A percentile compares a stretch with the other conserved stretches of the same genome.
phyloP scores from a whole-genome alignment of 2,113 vertebrate species.

The Archilochus colubris region DNA sequence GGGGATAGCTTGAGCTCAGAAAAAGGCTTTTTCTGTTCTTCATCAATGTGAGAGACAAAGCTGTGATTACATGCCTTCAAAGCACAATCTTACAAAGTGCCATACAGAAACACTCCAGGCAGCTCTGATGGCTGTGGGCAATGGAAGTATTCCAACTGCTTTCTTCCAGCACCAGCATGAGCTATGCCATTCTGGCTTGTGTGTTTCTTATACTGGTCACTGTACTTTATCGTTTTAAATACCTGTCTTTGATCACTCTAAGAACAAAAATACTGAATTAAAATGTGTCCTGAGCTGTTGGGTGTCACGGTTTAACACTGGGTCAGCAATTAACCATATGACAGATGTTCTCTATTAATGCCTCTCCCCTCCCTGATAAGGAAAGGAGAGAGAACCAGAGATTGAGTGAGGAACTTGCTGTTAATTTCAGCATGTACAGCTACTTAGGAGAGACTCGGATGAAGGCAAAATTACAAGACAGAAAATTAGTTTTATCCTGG shows the following conservation, averaged over 20 bases:
- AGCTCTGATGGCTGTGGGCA: fast-evolving
- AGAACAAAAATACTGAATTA: background rate
- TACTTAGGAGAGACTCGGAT: too few relatives aligned
- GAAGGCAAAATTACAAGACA: too few relatives aligned
- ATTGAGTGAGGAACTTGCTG: too few relatives aligned
- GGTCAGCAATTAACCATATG: too few relatives aligned
- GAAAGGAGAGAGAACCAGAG: too few relatives aligned
- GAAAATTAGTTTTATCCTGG: too few relatives aligned
- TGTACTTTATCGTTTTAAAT: background rate
- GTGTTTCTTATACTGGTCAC: background rate
- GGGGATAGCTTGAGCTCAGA: background rate
- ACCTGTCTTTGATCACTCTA: background rate
- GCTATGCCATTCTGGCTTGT: fast-evolving
- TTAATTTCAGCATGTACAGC: too few relatives aligned
- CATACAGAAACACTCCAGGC: background rate
- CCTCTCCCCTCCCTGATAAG: too few relatives aligned
- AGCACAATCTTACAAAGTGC: fast-evolving
- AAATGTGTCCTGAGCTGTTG: background rate
- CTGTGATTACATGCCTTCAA: background rate
- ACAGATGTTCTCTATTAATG: too few relatives aligned
- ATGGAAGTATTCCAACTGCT: background rate
- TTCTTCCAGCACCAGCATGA: background rate
- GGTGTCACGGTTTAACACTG: too few relatives aligned
- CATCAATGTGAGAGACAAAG: background rate
- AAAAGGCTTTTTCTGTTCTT: background rate